Evolutionary conservation across 2,113 vertebrate genomes (phyloP).

Genomic region (Amphilophus citrinellus): DNA sequence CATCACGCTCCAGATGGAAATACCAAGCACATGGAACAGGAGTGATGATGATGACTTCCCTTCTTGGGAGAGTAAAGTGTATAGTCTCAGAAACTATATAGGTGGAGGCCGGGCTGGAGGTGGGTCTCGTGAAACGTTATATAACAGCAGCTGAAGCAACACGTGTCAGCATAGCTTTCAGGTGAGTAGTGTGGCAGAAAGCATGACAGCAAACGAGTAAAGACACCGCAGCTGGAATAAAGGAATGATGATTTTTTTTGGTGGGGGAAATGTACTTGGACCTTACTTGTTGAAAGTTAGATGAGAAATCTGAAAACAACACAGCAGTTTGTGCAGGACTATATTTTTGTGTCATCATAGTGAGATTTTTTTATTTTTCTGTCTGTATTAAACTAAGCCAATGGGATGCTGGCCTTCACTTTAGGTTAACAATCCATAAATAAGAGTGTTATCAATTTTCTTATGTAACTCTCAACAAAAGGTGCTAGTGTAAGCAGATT

Average conservation of each 20-base stretch:
- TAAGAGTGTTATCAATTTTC: not conserved
- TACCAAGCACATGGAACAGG: slow-evolving; percentile 21
- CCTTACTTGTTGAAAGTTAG: slow-evolving; percentile 9
- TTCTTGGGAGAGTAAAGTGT: not conserved
- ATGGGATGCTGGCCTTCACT: not conserved
- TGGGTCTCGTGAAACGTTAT: not conserved
- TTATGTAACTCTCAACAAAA: slow-evolving; percentile 1
- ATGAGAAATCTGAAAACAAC: not conserved
- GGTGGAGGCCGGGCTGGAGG: not conserved
- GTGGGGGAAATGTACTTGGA: not conserved
- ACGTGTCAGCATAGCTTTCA: slow-evolving; percentile 37
- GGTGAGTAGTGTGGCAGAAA: slow-evolving; percentile 8
- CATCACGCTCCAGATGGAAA: slow-evolving; percentile 30
- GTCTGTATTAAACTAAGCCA: not conserved
- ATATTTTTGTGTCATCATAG: not conserved
- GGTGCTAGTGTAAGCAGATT: not conserved
- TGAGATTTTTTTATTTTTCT: not conserved
- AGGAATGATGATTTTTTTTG: slow-evolving; percentile 22
- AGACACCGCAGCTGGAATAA: slow-evolving; percentile 1
- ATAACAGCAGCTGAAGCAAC: slow-evolving; percentile 34
- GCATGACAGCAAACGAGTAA: slow-evolving; percentile 24
- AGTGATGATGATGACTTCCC: slow-evolving; percentile 16
- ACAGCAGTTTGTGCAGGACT: not conserved
- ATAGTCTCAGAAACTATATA: slow-evolving; percentile 2
- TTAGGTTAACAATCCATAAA: not conserved